A percentile compares a stretch with the other conserved stretches of the same genome.
phyloP scores from a whole-genome alignment of 1,140 invertebrate species.

The Brachionus asplanchnoidis region DNA sequence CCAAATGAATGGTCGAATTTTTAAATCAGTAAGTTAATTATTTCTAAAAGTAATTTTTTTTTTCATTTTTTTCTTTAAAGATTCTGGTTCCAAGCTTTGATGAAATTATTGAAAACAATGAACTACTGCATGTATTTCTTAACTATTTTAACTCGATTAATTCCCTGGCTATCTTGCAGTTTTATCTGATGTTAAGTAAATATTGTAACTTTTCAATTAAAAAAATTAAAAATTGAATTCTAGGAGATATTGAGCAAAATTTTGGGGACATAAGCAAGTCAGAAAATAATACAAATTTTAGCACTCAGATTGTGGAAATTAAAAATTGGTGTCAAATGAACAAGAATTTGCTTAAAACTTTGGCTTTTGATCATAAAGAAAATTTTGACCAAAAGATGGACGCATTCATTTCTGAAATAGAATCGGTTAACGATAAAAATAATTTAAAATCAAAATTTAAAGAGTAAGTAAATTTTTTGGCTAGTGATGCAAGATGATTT shows the following conservation, averaged over 20 bases:
- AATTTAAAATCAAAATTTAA: not conserved
- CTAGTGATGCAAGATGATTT: no score
- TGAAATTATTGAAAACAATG: conserved; percentile 34
- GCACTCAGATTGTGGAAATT: not conserved
- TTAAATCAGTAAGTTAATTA: not conserved
- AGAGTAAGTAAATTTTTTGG: not conserved
- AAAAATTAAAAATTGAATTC: not conserved
- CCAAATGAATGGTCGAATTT: conserved; percentile 34
- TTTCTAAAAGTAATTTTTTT: not conserved
- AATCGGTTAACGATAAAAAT: not conserved
- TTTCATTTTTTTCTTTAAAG: not conserved
- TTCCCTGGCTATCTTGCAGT: not conserved
- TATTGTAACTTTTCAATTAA: not conserved
- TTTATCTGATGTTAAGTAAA: conserved; percentile 35
- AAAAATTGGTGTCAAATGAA: conserved; percentile 23
- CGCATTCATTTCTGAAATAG: not conserved
- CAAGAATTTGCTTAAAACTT: not conserved
- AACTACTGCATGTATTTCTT: conserved; percentile 12
- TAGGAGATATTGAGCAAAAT: not conserved
- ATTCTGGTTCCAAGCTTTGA: conserved; percentile 1
- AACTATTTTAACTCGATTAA: conserved; percentile 10
- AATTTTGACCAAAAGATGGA: not conserved
- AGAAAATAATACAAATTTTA: not conserved
- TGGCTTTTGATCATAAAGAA: not conserved
- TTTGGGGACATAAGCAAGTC: not conserved